Conservation (phyloP, 2,888 invertebrate species). For the Drosophila nr. perissopoda region DNA sequence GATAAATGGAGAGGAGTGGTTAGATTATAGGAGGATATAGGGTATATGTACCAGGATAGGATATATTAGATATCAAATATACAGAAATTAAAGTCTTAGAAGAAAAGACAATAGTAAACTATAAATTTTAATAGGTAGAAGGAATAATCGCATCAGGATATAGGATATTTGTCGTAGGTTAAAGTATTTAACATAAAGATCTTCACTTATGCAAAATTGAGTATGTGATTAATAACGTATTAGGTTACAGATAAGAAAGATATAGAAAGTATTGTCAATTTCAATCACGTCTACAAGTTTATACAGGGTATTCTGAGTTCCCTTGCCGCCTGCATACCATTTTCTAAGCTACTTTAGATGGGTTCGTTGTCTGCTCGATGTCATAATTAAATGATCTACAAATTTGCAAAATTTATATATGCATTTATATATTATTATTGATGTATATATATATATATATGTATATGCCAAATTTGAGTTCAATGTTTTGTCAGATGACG, state of each 20-base stretch:
- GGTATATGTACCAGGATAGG: neutral
- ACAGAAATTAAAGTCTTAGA: neutral
- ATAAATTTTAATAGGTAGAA: neutral
- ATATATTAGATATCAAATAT: neutral
- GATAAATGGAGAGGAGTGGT: neutral
- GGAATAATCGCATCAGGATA: neutral
- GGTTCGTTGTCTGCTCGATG: conserved; percentile 18
- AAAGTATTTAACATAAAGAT: too few species aligned
- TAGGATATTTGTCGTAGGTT: neutral
- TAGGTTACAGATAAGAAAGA: neutral
- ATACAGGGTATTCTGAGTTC: conserved; percentile 4
- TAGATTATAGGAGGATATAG: neutral
- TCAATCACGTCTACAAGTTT: neutral
- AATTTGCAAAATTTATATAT: conserved; percentile 5
- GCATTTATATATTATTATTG: neutral
- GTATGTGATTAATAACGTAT: neutral
- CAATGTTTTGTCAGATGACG: conserved; percentile 53
- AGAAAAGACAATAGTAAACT: neutral
- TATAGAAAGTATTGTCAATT: neutral
- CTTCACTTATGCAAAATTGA: neutral
- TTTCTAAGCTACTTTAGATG: neutral
- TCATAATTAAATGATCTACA: conserved; percentile 38
- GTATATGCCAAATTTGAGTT: conserved; percentile 41
- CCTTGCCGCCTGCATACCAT: neutral
- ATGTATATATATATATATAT: neutral